Evolutionary conservation across 2,797 vertebrate genomes (phyloP).

Genomic region (Anguilla pacifica): DNA sequence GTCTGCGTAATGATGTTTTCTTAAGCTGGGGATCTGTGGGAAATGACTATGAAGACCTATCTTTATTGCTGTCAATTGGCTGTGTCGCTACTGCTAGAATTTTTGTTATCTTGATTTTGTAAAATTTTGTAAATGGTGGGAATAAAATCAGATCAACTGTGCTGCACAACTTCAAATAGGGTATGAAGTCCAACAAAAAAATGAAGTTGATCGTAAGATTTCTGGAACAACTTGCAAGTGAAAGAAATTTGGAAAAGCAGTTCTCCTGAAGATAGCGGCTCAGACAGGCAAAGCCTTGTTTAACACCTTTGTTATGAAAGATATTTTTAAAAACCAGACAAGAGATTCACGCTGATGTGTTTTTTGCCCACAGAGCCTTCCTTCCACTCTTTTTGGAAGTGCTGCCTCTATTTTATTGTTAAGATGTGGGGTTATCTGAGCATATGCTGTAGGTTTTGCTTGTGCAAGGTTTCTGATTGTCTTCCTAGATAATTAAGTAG

Average conservation of each 20-base stretch:
- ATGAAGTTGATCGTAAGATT: neutral
- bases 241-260: neutral
- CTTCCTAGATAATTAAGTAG: neutral
- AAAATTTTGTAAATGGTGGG: neutral
- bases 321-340: neutral
- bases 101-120: neutral
- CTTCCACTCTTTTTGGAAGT: neutral
- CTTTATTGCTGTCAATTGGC: neutral
- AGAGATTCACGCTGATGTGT: neutral
- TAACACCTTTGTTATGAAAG: neutral
- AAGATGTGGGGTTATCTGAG: neutral
- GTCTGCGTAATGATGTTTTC: neutral
- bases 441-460: neutral
- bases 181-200: neutral
- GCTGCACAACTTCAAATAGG: no score
- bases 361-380: neutral
- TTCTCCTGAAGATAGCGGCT: neutral
- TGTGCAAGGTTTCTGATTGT: neutral
- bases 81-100: neutral
- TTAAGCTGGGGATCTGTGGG: neutral
- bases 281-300: neutral
- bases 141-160: no score
- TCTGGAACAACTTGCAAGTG: neutral
- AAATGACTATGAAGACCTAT: neutral
- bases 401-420: neutral